Conservation (phyloP, 2,113 vertebrate genomes). For the Camelus dromedarius region DNA sequence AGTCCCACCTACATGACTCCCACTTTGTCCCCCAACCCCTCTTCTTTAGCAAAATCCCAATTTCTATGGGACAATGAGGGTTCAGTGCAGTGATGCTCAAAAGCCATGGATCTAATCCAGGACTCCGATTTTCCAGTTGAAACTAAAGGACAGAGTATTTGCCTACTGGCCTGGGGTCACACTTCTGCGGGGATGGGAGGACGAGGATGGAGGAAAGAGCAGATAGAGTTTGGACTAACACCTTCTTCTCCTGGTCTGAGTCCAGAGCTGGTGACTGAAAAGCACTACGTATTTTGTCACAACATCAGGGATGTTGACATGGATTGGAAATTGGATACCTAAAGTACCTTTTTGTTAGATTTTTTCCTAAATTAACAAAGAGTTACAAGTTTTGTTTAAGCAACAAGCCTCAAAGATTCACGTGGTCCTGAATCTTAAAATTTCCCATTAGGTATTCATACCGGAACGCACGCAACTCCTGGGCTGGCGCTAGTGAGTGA, state of each 20-base stretch:
- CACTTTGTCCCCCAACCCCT: not conserved
- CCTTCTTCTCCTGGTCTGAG: not conserved
- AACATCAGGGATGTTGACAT: not conserved
- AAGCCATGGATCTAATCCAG: not conserved
- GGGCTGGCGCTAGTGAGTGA: not conserved
- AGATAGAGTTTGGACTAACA: too few species aligned
- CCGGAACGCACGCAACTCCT: not conserved
- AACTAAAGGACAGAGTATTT: not conserved
- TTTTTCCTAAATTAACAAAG: not conserved
- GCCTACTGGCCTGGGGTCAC: not conserved
- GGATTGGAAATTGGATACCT: not conserved
- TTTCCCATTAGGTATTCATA: not conserved
- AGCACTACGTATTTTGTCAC: not conserved
- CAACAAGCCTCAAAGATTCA: not conserved
- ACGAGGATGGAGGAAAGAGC: rapidly evolving
- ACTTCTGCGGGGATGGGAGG: not conserved
- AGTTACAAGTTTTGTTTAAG: not conserved
- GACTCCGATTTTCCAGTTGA: not conserved
- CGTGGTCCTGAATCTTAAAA: not conserved
- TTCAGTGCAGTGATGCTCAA: too few species aligned
- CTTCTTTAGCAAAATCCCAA: not conserved
- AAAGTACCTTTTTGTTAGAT: not conserved
- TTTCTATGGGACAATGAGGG: not conserved
- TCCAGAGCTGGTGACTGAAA: not conserved
- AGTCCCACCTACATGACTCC: too few species aligned